Base-by-base conservation (phyloP, 1,140 invertebrate genomes). In the Drosophila miranda region DNA sequence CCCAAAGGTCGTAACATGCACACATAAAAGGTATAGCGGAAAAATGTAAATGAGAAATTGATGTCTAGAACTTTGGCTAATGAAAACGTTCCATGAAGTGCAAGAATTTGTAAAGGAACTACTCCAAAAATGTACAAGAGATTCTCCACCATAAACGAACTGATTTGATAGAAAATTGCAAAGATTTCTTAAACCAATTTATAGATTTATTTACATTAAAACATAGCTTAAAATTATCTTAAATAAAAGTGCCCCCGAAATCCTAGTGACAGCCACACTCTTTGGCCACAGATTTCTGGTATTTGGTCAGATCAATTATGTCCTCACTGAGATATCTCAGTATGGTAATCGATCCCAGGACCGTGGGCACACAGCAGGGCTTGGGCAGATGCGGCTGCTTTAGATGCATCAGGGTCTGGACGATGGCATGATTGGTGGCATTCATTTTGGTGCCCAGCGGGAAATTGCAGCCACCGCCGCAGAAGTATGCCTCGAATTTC, bases 401-500 rank as follows among this genome's bases (percentile, higher is more conserved):
- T 5, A 90, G 62, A 56, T 90, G 89, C 83, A 90, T 90, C 44
- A 90, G 60, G 0, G 89, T 90, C 41, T 90, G 89, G 9, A 90
- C 87, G 52, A 90, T 90, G 3, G 89, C 89, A 70, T 90, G 89
- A 75, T 90, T 90, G 21, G 89, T 90, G 55, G 89, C 89, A 79
- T 90, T 90, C 89, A 90, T 90, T 59, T 89, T 83, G n/a, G 75
- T 75, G 46, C 87, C 87, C 50, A 90, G 66, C 6, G 89, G 89
- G 52, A 90, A 90, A 61, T 90, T 90, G 53, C 89, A 90, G 23
- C 86, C 89, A 8, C 89, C 89, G 6, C 84, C 84, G 57, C 89
- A 90, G 46, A 89, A 90, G 48, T 89, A 90, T 1, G 89, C 87
- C 50, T 90, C 89, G 6, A 90, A 90, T 66, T 89, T 90, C 49